A percentile compares a stretch with the other conserved stretches of the same genome.
Conservation (phyloP, 2,113 vertebrate genomes). For the Speoplatyrhinus poulsoni region DNA sequence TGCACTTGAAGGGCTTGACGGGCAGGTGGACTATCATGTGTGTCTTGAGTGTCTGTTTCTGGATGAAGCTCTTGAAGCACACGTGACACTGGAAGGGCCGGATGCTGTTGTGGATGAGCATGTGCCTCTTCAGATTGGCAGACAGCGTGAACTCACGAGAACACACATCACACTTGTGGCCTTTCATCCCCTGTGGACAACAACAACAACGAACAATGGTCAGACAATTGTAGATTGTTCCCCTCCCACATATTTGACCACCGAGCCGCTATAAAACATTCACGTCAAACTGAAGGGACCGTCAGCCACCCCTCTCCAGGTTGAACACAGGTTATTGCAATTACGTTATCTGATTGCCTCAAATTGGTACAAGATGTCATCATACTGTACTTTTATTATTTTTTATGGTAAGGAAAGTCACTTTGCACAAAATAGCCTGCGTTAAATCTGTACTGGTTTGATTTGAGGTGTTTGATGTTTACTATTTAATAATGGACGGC, state of each 20-base stretch:
- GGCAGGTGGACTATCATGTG: slow-evolving; percentile 99
- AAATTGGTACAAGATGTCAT: too few relatives aligned
- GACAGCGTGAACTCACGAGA: slow-evolving; percentile 96
- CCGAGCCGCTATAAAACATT: not conserved
- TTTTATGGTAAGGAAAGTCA: too few relatives aligned
- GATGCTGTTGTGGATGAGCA: slow-evolving; percentile 97
- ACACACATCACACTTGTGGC: slow-evolving; percentile 97
- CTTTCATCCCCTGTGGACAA: slow-evolving; percentile 87
- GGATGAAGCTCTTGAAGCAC: slow-evolving; percentile 98
- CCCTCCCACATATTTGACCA: not conserved
- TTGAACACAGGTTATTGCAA: too few relatives aligned
- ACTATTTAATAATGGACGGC: too few relatives aligned
- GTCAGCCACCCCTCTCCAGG: too few relatives aligned
- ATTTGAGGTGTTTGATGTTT: too few relatives aligned
- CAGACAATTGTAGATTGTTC: not conserved
- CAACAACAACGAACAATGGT: slow-evolving; percentile 9
- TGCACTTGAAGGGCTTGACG: slow-evolving; percentile 97
- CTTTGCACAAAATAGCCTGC: too few relatives aligned
- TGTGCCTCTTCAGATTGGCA: slow-evolving; percentile 97
- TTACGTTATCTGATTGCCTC: too few relatives aligned
- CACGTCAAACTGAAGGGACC: too few relatives aligned
- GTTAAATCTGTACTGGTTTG: too few relatives aligned
- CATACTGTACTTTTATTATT: too few relatives aligned
- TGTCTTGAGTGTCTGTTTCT: slow-evolving; percentile 98
- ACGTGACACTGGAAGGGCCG: slow-evolving; percentile 97